A percentile compares a stretch with the other conserved stretches of the same genome.
Conservation (phyloP, 2,113 vertebrate genomes). For the Balaenoptera acutorostrata region DNA sequence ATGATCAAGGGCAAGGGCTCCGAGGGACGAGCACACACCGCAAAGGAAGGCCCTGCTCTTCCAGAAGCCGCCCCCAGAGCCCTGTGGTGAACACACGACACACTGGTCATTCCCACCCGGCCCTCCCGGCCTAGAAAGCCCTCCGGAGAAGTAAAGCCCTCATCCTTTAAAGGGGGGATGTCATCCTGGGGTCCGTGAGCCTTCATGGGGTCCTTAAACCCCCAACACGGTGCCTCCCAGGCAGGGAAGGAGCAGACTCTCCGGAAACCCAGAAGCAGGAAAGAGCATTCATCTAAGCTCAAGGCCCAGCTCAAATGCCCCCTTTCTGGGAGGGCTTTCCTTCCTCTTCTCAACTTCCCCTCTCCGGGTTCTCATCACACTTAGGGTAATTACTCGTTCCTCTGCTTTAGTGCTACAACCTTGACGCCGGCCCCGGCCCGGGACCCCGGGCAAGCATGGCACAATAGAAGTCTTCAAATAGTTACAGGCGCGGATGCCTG, state of each 20-base stretch:
- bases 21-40: fast-evolving
- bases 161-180: not conserved
- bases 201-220: not conserved
- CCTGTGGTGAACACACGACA: not conserved
- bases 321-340: not conserved
- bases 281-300: fast-evolving
- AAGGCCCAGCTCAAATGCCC: not conserved
- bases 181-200: not conserved
- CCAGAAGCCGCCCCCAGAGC: not conserved
- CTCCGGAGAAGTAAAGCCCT: not conserved
- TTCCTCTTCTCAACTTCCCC: constrained; percentile 29
- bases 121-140: not conserved
- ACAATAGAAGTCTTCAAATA: fast-evolving
- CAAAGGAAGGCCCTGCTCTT: not conserved
- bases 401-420: fast-evolving
- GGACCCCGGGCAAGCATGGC: fast-evolving
- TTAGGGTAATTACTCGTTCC: not conserved
- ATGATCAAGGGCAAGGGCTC: not conserved
- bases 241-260: not conserved
- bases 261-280: fast-evolving
- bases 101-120: fast-evolving
- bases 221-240: fast-evolving
- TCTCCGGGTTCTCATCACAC: not conserved
- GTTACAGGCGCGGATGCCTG: too few species aligned
- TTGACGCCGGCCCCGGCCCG: not conserved